phyloP scores from a whole-genome alignment of 2,113 vertebrate genomes.

The Nettapus auritus region DNA sequence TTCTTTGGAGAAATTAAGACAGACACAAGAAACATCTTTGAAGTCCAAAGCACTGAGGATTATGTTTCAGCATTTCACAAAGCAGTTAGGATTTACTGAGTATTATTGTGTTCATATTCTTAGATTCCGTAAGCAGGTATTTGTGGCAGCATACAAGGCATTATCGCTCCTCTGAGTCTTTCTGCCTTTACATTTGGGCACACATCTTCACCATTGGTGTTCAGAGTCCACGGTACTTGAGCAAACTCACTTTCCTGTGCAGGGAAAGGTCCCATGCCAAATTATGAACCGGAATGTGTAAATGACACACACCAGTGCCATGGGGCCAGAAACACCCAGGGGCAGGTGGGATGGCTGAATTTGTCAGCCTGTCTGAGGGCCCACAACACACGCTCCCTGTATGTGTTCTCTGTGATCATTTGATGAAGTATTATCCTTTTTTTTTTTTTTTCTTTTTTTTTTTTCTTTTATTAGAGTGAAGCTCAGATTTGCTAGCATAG shows the following conservation, averaged over 20 bases:
- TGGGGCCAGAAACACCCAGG: neutral
- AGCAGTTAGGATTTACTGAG: neutral
- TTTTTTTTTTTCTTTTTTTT: too few species aligned
- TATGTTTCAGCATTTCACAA: neutral
- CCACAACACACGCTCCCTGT: neutral
- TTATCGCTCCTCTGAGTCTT: neutral
- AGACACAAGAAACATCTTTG: neutral
- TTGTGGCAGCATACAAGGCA: neutral
- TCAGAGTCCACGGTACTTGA: neutral
- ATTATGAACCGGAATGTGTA: neutral
- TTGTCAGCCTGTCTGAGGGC: neutral
- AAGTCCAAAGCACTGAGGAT: neutral
- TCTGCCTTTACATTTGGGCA: neutral
- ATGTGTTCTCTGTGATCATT: neutral
- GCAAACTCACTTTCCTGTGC: neutral
- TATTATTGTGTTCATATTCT: neutral
- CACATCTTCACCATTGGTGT: neutral
- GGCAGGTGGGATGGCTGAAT: neutral
- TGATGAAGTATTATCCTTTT: neutral
- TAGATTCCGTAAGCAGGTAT: neutral
- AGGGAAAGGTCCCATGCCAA: neutral
- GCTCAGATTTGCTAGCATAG: neutral
- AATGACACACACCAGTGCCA: neutral
- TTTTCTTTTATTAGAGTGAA: neutral
- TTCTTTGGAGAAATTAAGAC: neutral